phyloP scores from a whole-genome alignment of 2,113 vertebrate genomes.

The Dicrurus megarhynchus region DNA sequence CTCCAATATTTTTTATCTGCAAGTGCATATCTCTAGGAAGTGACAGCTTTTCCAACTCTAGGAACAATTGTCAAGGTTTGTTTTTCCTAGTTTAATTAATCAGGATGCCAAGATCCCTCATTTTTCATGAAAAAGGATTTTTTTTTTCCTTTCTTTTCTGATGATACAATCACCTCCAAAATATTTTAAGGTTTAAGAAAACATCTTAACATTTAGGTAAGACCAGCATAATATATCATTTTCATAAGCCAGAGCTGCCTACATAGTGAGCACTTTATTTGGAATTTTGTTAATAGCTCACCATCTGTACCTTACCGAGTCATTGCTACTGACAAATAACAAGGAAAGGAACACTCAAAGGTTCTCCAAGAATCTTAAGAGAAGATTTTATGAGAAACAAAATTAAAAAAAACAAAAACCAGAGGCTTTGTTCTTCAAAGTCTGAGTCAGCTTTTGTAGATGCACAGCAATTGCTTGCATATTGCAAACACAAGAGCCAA shows the following conservation, averaged over 20 bases:
- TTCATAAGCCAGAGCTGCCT: background rate
- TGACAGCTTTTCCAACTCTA: background rate
- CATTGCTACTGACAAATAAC: background rate
- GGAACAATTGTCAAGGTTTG: background rate
- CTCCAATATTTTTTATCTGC: background rate
- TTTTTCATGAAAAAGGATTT: background rate
- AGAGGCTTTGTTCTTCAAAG: background rate
- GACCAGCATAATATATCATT: background rate
- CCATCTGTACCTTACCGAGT: background rate
- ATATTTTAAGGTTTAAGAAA: background rate
- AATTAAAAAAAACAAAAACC: rapidly evolving
- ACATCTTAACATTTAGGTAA: background rate
- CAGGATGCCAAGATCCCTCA: background rate
- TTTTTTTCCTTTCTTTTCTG: background rate
- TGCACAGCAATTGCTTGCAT: background rate
- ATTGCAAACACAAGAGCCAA: background rate
- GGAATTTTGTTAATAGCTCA: background rate
- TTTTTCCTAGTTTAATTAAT: background rate
- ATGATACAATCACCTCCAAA: background rate
- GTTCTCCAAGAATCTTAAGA: background rate
- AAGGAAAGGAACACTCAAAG: background rate
- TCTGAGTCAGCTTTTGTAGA: background rate
- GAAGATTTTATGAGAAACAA: background rate
- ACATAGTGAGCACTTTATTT: background rate
- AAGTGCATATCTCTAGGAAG: background rate